Evolutionary conservation across 2,888 invertebrate genomes (phyloP).

Genomic region (Nymphalis polychloros): DNA sequence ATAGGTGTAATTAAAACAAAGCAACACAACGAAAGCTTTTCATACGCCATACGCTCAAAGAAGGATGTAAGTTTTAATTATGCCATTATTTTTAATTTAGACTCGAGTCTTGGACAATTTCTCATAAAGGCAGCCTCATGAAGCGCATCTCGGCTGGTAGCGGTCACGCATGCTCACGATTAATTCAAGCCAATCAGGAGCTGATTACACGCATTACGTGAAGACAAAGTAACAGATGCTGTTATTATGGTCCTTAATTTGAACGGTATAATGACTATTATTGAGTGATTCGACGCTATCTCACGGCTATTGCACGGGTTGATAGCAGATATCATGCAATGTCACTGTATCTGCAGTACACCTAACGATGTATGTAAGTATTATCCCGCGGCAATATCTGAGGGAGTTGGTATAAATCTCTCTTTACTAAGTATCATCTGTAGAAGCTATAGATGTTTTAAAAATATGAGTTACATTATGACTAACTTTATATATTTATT

Average conservation of each 20-base stretch:
- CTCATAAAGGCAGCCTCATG: slow-evolving; percentile 64
- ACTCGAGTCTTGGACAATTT: slow-evolving; percentile 62
- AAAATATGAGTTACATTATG: slow-evolving; percentile 13
- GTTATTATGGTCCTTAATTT: slow-evolving; percentile 43
- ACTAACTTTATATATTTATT: slow-evolving; percentile 11
- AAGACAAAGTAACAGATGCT: slow-evolving; percentile 58
- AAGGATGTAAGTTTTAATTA: slow-evolving; percentile 73
- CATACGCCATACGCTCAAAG: slow-evolving; percentile 49
- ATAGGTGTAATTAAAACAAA: slow-evolving; percentile 47
- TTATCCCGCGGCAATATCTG: slow-evolving; percentile 40
- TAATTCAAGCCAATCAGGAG: slow-evolving; percentile 80
- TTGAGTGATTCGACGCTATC: slow-evolving; percentile 31
- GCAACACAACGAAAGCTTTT: slow-evolving; percentile 49
- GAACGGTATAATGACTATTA: slow-evolving; percentile 45
- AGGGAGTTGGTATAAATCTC: slow-evolving; percentile 36
- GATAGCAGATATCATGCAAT: slow-evolving; percentile 73
- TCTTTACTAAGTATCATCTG: slow-evolving; percentile 25
- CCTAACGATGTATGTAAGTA: slow-evolving; percentile 47
- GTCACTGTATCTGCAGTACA: slow-evolving; percentile 52
- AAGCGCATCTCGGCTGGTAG: slow-evolving; percentile 65
- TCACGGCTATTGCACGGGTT: slow-evolving; percentile 33
- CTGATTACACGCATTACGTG: slow-evolving; percentile 78
- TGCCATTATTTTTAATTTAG: slow-evolving; percentile 76
- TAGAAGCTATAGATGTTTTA: slow-evolving; percentile 14
- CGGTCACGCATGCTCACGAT: slow-evolving; percentile 78